phyloP scores from a whole-genome alignment of 2,113 vertebrate genomes.

The Epinephelus moara region DNA sequence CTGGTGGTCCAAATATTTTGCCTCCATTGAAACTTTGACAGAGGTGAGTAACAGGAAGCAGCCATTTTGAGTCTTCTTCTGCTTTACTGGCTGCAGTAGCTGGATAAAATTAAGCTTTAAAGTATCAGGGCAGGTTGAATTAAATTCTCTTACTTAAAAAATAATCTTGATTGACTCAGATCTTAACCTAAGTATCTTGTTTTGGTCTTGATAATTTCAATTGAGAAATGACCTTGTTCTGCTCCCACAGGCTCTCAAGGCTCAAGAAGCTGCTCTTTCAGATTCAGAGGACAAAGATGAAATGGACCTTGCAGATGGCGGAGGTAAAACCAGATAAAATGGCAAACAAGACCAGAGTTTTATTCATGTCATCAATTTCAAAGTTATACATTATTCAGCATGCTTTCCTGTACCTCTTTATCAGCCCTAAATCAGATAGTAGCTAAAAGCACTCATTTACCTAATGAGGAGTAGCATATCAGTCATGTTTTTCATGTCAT shows the following conservation, averaged over 20 bases:
- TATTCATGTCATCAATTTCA: not conserved
- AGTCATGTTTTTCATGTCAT: not conserved
- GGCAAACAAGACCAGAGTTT: not conserved
- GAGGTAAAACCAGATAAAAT: conserved; percentile 65
- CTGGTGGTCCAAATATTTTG: conserved; percentile 99
- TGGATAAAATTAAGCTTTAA: not conserved
- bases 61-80: not conserved
- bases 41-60: conserved; percentile 84
- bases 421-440: not conserved
- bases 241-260: conserved; percentile 76
- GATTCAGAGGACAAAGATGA: conserved; percentile 95
- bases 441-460: not conserved
- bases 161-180: not conserved
- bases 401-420: not conserved
- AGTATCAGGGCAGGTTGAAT: not conserved
- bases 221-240: not conserved
- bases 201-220: not conserved
- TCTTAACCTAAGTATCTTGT: not conserved
- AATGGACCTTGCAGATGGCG: conserved; percentile 82
- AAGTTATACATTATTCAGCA: not conserved
- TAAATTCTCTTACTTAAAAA: not conserved
- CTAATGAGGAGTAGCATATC: not conserved
- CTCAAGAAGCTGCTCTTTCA: conserved; percentile 89
- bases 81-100: not conserved
- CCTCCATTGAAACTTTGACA: conserved; percentile 95